A percentile compares a stretch with the other conserved stretches of the same genome.
Conservation (phyloP, 2,888 invertebrate genomes). For the Leptodirus hochenwartii region DNA sequence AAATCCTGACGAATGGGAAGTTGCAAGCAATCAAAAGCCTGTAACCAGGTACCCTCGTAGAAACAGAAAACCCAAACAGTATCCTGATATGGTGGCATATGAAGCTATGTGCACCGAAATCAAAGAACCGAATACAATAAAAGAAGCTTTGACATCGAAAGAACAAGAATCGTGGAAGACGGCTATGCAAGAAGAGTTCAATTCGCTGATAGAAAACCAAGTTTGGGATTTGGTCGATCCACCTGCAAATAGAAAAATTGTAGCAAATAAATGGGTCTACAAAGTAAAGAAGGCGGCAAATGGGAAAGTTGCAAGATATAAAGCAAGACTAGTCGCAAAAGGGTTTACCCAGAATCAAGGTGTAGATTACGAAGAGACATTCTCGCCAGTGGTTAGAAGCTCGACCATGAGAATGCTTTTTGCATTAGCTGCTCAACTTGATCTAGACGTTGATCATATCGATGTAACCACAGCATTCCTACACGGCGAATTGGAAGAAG, state of each 20-base stretch:
- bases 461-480: conserved; percentile 15
- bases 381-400: conserved; percentile 12
- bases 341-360: conserved; percentile 11
- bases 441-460: conserved; percentile 12
- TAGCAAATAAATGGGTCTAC: conserved; percentile 9
- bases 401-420: conserved; percentile 12
- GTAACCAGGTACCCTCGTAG: too few relatives aligned
- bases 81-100: too few relatives aligned
- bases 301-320: conserved; percentile 4
- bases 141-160: too few relatives aligned
- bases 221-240: conserved; percentile 10
- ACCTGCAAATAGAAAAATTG: conserved; percentile 8
- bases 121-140: too few relatives aligned
- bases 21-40: too few relatives aligned
- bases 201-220: conserved; percentile 12
- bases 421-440: conserved; percentile 10
- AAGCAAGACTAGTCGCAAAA: conserved; percentile 10
- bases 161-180: conserved; percentile 11
- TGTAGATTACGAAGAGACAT: conserved; percentile 14
- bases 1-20: too few relatives aligned
- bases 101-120: too few relatives aligned
- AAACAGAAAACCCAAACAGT: too few relatives aligned
- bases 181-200: conserved; percentile 13
- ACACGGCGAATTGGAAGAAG: conserved; percentile 13
- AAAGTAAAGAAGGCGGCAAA: too few relatives aligned